Conservation (phyloP, 2,113 vertebrate species). For the Nycticebus coucang region DNA sequence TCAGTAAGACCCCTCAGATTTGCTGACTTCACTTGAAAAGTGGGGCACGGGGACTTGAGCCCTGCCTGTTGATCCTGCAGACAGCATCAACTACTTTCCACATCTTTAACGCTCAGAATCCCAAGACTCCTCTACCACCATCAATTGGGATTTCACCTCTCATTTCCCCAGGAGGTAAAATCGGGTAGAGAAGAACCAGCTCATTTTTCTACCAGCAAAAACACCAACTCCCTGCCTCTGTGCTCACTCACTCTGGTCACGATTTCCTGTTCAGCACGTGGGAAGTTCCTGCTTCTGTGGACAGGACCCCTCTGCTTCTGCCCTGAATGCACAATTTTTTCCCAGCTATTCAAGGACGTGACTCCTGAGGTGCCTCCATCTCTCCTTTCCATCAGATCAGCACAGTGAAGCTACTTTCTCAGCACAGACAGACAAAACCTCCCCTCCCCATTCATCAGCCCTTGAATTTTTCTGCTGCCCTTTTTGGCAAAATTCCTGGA, state of each 20-base stretch:
- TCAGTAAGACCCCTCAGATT: not conserved
- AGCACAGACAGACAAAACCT: not conserved
- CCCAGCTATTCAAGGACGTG: not conserved
- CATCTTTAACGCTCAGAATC: not conserved
- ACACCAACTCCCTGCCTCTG: not conserved
- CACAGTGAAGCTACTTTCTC: not conserved
- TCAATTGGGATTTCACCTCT: not conserved
- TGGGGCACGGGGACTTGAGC: not conserved
- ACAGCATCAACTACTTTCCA: not conserved
- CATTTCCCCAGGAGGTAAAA: not conserved
- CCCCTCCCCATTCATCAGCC: not conserved
- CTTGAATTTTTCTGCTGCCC: not conserved
- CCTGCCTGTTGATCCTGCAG: not conserved
- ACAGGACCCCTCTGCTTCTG: not conserved
- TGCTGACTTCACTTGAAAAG: not conserved
- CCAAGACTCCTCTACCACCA: not conserved
- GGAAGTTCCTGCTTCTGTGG: not conserved
- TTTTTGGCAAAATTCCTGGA: not conserved
- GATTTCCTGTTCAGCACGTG: not conserved
- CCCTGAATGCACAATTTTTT: not conserved
- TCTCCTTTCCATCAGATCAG: not conserved
- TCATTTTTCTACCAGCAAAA: not conserved
- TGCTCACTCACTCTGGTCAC: not conserved
- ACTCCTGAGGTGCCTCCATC: not conserved
- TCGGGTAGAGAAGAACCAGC: not conserved